A percentile compares a stretch with the other conserved stretches of the same genome.
phyloP scores from a whole-genome alignment of 2,797 vertebrate genomes.

The Limnodromus scolopaceus region DNA sequence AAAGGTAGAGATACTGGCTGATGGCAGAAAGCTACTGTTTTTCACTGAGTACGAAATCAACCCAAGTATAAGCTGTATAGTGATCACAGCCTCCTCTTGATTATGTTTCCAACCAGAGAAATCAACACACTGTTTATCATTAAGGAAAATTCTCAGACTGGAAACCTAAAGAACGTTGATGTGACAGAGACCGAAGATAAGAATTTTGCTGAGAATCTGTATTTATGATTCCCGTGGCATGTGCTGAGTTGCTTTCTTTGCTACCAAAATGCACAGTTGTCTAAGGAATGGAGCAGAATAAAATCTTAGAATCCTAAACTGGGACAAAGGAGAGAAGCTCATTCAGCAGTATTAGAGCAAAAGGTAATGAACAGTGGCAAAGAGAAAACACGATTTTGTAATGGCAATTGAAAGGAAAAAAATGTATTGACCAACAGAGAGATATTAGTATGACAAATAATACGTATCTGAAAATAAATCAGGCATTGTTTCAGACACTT shows the following conservation, averaged over 20 bases:
- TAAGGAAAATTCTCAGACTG: not conserved
- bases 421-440: not conserved
- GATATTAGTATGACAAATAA: not conserved
- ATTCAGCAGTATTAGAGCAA: accelerated
- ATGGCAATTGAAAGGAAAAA: not conserved
- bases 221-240: not conserved
- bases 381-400: not conserved
- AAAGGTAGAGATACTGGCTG: not conserved
- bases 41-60: not conserved
- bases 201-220: not conserved
- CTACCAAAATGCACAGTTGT: not conserved
- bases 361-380: not conserved
- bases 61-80: not conserved
- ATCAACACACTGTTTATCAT: not conserved
- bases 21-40: not conserved
- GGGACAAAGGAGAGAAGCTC: not conserved
- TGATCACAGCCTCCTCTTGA: not conserved
- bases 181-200: not conserved
- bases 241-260: not conserved
- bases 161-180: not conserved
- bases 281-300: not conserved
- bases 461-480: not conserved
- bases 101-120: not conserved
- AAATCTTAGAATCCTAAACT: not conserved
- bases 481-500: not conserved